phyloP scores from a whole-genome alignment of 2,113 vertebrate species.

The Copsychus sechellarum region DNA sequence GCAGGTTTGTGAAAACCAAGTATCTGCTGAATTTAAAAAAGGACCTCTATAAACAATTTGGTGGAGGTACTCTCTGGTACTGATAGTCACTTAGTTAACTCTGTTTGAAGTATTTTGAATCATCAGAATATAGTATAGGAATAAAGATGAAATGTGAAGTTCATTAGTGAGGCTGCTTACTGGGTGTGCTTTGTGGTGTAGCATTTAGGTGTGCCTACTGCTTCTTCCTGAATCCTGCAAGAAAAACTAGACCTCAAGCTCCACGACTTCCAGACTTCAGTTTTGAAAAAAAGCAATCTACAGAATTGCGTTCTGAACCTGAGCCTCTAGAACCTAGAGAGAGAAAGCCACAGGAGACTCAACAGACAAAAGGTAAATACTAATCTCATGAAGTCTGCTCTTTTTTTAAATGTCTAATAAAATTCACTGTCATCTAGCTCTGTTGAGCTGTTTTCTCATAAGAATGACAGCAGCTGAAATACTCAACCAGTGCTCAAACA shows the following conservation, averaged over 20 bases:
- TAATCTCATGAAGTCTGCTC: neutral
- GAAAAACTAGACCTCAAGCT: conserved; percentile 91
- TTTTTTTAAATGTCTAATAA: neutral
- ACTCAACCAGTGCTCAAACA: neutral
- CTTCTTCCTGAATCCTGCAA: conserved; percentile 96
- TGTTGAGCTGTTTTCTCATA: neutral
- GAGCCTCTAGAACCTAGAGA: conserved; percentile 36
- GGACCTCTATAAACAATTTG: neutral
- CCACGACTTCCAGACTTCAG: conserved; percentile 85
- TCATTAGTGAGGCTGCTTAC: conserved; percentile 16
- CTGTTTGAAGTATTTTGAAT: neutral
- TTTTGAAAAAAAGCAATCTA: conserved; percentile 73
- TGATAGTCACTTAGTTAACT: neutral
- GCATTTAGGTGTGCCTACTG: conserved; percentile 98
- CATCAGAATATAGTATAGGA: neutral
- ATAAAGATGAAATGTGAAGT: neutral
- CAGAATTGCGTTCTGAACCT: conserved; percentile 57
- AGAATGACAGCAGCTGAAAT: neutral
- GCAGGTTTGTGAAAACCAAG: neutral
- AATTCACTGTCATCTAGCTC: neutral
- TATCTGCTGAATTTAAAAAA: neutral
- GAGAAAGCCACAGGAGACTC: conserved; percentile 49
- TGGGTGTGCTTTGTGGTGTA: conserved; percentile 65
- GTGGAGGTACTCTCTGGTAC: neutral
- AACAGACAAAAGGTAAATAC: conserved; percentile 64